phyloP scores from a whole-genome alignment of 2,888 invertebrate species.

The Falcaria lacertinaria region DNA sequence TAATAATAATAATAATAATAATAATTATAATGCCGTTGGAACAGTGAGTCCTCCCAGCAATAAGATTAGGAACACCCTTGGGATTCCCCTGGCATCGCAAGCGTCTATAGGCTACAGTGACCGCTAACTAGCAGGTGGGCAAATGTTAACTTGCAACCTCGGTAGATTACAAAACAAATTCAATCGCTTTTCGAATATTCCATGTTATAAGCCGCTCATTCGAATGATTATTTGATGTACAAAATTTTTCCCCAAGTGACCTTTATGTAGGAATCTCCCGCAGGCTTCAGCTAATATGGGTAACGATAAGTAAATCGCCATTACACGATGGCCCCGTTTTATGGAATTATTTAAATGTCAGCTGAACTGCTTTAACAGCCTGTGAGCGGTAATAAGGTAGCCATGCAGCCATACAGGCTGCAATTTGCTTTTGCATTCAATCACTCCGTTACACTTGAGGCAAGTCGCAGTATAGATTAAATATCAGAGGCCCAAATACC shows the following conservation, averaged over 20 bases:
- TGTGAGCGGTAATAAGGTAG: slow-evolving; percentile 72
- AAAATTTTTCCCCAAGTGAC: slow-evolving; percentile 27
- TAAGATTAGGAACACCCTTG: too few species aligned
- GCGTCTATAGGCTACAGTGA: too few species aligned
- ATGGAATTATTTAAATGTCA: slow-evolving; percentile 77
- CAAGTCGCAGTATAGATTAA: slow-evolving; percentile 31
- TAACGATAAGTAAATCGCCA: slow-evolving; percentile 57
- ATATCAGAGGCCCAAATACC: slow-evolving; percentile 5
- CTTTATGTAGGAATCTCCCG: slow-evolving; percentile 3
- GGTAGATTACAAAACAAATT: too few species aligned
- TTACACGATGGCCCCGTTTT: slow-evolving; percentile 51
- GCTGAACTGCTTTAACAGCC: slow-evolving; percentile 76
- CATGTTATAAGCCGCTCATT: neutral
- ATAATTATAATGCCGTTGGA: too few species aligned
- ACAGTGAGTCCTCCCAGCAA: too few species aligned
- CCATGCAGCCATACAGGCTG: slow-evolving; percentile 64
- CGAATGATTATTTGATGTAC: neutral
- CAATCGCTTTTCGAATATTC: neutral
- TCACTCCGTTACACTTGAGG: slow-evolving; percentile 52
- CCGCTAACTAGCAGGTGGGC: too few species aligned
- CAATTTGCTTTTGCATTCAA: slow-evolving; percentile 75
- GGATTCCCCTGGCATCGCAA: too few species aligned
- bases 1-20: too few species aligned
- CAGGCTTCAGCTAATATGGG: slow-evolving; percentile 29
- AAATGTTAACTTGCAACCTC: too few species aligned